A percentile compares a stretch with the other conserved stretches of the same genome.
Evolutionary conservation across 2,797 vertebrate genomes (phyloP).

Genomic region (Crocodylus rhombifer): DNA sequence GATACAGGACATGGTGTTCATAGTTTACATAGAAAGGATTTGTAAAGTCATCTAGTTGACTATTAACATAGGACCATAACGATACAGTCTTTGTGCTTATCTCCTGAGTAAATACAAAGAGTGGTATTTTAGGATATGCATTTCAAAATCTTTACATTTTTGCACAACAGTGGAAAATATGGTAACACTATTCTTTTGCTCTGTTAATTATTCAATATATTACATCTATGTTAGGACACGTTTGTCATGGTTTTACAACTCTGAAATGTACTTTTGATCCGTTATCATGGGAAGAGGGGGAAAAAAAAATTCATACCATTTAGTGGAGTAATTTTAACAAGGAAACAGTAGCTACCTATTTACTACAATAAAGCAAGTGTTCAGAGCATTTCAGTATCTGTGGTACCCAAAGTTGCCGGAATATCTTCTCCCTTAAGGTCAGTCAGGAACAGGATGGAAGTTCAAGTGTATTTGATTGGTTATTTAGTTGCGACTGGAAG

Average conservation of each 20-base stretch:
- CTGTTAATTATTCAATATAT: neutral
- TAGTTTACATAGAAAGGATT: constrained; percentile 97
- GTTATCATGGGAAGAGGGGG: neutral
- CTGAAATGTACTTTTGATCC: neutral
- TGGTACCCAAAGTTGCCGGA: neutral
- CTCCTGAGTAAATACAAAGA: constrained; percentile 80
- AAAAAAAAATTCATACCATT: neutral
- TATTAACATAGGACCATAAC: constrained; percentile 96
- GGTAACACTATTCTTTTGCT: neutral
- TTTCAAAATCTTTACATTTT: neutral
- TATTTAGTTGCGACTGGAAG: neutral
- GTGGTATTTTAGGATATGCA: neutral
- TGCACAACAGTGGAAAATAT: neutral
- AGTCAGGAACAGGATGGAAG: neutral
- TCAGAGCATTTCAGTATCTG: neutral
- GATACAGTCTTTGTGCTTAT: constrained; percentile 88
- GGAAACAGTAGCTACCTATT: neutral
- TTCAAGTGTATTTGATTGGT: neutral
- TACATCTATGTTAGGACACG: neutral
- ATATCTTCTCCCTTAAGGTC: neutral
- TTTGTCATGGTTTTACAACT: neutral
- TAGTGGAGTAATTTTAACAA: neutral
- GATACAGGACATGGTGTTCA: constrained; percentile 92
- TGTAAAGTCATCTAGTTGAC: constrained; percentile 93
- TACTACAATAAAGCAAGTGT: neutral